Base-by-base conservation (phyloP, 1,140 invertebrate species). In the Ips nitidus region DNA sequence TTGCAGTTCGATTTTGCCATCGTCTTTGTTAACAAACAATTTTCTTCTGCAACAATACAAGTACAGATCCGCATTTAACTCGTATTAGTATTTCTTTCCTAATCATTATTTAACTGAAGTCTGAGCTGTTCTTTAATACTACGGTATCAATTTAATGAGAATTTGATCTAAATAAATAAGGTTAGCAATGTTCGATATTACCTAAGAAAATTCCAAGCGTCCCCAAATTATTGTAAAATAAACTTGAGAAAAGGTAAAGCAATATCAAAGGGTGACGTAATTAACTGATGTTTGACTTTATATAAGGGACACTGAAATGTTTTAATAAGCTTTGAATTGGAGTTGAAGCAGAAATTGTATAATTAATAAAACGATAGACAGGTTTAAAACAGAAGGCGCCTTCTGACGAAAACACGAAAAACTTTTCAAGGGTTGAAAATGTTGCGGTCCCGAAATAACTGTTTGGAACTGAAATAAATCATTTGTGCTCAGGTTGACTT, bases 261-360 rank as follows among this genome's bases (percentile, higher is more conserved):
- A 41, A 59, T 59, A 59, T 59, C 57, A 59, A 59, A 59, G 41
- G 57, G 41, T 40, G 7, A 41, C 39, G 2, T 59, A 59, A 59
- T 59, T 59, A 59, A 59, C 57, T 59, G 41, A 59, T 59, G 41
- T 59, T 59, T 59, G 42, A 42, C 57, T 59, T 59, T 59, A 59
- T 41, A 42, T 59, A 59, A 59, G 37, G 52, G 41, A 59, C 57
- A 59, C 38, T 41, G 8, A 59, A 59, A 59, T 22, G 2, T 41
- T 59, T 59, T 59, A 59, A 59, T 59, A 59, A 42, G 57, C 57
- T 59, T 42, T 59, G 57, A 59, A 59, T 42, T 4, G 39, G 6
- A 59, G 57, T 41, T 59, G 42, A 41, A 59, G 57, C 57, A 59
- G 38, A 42, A 59, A 59, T 50, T 50, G 45, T 6, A 6, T 50